A percentile compares a stretch with the other conserved stretches of the same genome.
phyloP scores from a whole-genome alignment of 2,888 invertebrate genomes.

The Homarus gammarus region DNA sequence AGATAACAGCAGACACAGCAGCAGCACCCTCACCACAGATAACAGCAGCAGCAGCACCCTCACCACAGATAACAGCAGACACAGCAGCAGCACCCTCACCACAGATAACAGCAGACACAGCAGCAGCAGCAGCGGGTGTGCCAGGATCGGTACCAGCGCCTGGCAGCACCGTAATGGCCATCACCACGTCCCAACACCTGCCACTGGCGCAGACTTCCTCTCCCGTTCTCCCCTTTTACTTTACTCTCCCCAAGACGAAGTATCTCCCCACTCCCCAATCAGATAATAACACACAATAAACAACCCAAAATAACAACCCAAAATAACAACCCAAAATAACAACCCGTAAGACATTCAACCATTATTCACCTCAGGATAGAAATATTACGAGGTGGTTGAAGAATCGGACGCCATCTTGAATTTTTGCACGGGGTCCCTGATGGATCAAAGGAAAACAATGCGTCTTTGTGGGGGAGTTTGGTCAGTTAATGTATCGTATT shows the following conservation, averaged over 20 bases:
- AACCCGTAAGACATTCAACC: background rate
- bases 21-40: background rate
- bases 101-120: background rate
- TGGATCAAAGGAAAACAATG: constrained; percentile 58
- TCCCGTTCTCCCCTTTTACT: no score
- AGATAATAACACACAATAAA: background rate
- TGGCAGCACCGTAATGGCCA: constrained; percentile 21
- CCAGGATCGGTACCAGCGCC: constrained; percentile 38
- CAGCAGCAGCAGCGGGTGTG: background rate
- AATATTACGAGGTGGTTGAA: background rate
- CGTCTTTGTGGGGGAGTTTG: constrained; percentile 66
- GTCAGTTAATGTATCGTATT: constrained; percentile 69
- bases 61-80: background rate
- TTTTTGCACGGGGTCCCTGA: constrained; percentile 32
- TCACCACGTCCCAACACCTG: background rate
- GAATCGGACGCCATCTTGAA: background rate
- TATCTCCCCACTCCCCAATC: no score
- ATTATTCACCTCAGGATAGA: background rate
- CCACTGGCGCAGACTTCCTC: background rate
- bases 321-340: background rate
- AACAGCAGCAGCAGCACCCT: background rate
- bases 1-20: background rate
- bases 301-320: background rate
- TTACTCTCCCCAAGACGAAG: background rate
- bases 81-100: background rate